phyloP scores from a whole-genome alignment of 2,797 vertebrate species.

The Amazonetta brasiliensis region DNA sequence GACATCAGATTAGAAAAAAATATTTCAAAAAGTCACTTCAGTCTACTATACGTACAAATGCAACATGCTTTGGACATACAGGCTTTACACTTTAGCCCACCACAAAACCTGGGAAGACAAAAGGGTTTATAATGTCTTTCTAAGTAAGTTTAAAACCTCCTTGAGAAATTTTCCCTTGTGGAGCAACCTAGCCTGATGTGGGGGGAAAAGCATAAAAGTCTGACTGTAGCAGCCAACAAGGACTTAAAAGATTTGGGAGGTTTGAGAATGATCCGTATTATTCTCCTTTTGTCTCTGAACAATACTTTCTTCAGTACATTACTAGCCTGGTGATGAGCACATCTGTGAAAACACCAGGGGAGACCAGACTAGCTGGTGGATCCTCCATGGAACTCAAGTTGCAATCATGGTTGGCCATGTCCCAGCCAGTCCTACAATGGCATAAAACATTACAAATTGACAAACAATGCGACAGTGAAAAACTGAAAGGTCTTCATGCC shows the following conservation, averaged over 20 bases:
- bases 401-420: not conserved
- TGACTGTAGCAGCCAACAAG: not conserved
- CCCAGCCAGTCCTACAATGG: not conserved
- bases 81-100: conserved; percentile 9
- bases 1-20: conserved; percentile 36
- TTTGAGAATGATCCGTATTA: not conserved
- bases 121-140: not conserved
- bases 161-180: conserved; percentile 5
- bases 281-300: not conserved
- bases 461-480: conserved; percentile 2
- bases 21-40: not conserved
- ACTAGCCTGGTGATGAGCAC: not conserved
- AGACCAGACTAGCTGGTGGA: not conserved
- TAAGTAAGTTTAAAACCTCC: not conserved
- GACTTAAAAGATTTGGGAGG: not conserved
- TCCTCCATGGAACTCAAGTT: not conserved
- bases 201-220: not conserved
- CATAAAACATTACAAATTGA: conserved; percentile 1
- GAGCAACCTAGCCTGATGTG: not conserved
- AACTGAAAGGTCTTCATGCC: conserved; percentile 43
- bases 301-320: conserved; percentile 2
- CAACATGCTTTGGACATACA: conserved; percentile 43
- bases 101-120: not conserved
- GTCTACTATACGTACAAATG: conserved; percentile 7
- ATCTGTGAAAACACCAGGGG: conserved; percentile 4